Conservation (phyloP, 2,797 vertebrate genomes). For the Protosalanx chinensis region DNA sequence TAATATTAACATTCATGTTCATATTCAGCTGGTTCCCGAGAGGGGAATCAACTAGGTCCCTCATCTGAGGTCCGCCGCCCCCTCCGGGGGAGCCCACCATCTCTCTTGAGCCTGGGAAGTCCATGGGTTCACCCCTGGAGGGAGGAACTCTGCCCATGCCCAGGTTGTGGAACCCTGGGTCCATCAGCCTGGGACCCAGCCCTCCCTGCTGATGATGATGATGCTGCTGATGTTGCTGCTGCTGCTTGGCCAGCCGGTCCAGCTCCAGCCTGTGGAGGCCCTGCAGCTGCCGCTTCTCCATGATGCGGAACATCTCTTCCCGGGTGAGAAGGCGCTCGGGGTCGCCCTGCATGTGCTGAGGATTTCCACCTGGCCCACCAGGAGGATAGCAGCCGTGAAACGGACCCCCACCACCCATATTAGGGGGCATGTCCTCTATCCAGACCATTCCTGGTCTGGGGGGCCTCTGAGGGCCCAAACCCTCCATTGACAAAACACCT, state of each 20-base stretch:
- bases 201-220: conserved; percentile 67
- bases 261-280: conserved; percentile 86
- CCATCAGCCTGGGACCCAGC: conserved; percentile 65
- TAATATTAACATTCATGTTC: conserved; percentile 86
- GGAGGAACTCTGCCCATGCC: conserved; percentile 70
- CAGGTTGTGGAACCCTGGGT: conserved; percentile 69
- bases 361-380: conserved; percentile 63
- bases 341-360: conserved; percentile 79
- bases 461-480: conserved; percentile 82
- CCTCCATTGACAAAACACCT: conserved; percentile 83
- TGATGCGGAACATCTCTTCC: conserved; percentile 89
- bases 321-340: conserved; percentile 82
- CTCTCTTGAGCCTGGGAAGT: conserved; percentile 82
- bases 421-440: conserved; percentile 86
- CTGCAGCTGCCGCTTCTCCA: conserved; percentile 86
- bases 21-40: conserved; percentile 81
- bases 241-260: conserved; percentile 85
- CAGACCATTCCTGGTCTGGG: conserved; percentile 85
- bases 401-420: conserved; percentile 74
- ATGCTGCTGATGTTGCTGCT: conserved; percentile 72
- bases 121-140: conserved; percentile 79
- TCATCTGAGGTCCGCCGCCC: conserved; percentile 71
- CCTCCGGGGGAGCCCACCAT: conserved; percentile 84
- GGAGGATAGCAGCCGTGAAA: conserved; percentile 83
- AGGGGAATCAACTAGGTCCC: conserved; percentile 85